Conservation (phyloP, 2,113 vertebrate species). For the Microtus montanus region DNA sequence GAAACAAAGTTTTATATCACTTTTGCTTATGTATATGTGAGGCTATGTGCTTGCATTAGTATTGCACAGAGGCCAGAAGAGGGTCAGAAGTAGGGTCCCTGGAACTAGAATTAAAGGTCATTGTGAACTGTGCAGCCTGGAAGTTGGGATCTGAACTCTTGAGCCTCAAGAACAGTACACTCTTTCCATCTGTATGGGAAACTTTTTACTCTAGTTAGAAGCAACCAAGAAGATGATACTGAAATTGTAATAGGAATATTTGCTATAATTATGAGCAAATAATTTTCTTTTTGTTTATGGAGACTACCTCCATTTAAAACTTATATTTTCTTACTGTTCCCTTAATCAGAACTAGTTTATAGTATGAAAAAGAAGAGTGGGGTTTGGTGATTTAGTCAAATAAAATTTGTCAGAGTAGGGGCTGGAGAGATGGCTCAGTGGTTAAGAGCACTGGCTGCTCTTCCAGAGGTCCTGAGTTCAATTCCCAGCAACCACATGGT, state of each 20-base stretch:
- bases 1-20: background rate
- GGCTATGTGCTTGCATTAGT: background rate
- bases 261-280: background rate
- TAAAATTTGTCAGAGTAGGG: background rate
- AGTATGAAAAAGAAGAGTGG: background rate
- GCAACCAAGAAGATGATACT: background rate
- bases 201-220: slow-evolving; percentile 35
- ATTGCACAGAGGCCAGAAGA: background rate
- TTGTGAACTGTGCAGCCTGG: background rate
- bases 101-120: background rate
- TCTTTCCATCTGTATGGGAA: background rate
- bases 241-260: slow-evolving; percentile 38
- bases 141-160: background rate
- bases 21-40: background rate
- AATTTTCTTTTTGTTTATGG: slow-evolving; percentile 18
- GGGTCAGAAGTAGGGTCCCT: background rate
- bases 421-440: too few relatives aligned
- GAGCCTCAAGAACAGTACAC: background rate
- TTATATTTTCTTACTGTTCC: background rate
- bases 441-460: too few relatives aligned
- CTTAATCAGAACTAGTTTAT: background rate
- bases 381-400: slow-evolving; percentile 24
- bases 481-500: too few relatives aligned
- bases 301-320: background rate
- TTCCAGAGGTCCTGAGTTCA: too few relatives aligned